Percentiles rank a stretch among this genome's conserved stretches.
These are phyloP conservation scores for Paedocypris micromegethes DNA, from an alignment of 2,797 vertebrate genomes.

Conservation along the genomic window DNA sequence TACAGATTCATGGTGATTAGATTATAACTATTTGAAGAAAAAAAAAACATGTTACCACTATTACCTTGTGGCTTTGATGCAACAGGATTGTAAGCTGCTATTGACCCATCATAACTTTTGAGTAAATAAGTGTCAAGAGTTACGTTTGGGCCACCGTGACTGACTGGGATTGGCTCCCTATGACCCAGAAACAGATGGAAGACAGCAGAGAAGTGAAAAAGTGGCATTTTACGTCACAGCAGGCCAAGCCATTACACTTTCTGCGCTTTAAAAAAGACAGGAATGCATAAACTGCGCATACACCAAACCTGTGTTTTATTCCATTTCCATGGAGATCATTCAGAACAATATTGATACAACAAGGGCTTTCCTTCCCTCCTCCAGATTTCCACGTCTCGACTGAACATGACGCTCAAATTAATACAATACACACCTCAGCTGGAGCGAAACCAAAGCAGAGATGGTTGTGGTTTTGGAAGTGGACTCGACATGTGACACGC, in stretches of 20 bases:
- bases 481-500: constrained; percentile 45
- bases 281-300: constrained; percentile 22
- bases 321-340: constrained; percentile 49
- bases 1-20: too few relatives aligned
- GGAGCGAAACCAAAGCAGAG: constrained; percentile 47
- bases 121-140: too few relatives aligned
- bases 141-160: too few relatives aligned
- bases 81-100: too few relatives aligned
- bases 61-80: too few relatives aligned
- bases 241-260: constrained; percentile 1
- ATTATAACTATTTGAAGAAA: too few relatives aligned
- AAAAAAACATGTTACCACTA: too few relatives aligned
- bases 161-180: too few relatives aligned
- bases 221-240: constrained; percentile 18
- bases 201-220: constrained; percentile 22
- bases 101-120: too few relatives aligned
- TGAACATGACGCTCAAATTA: constrained; percentile 22
- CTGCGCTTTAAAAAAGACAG: constrained; percentile 12
- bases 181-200: not conserved
- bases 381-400: constrained; percentile 22
- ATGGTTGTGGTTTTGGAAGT: constrained; percentile 48
- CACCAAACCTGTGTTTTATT: constrained; percentile 37
- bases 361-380: constrained; percentile 37
- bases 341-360: constrained; percentile 48
- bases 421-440: constrained; percentile 37